phyloP scores from a whole-genome alignment of 2,113 vertebrate genomes.

The Lanius collurio region DNA sequence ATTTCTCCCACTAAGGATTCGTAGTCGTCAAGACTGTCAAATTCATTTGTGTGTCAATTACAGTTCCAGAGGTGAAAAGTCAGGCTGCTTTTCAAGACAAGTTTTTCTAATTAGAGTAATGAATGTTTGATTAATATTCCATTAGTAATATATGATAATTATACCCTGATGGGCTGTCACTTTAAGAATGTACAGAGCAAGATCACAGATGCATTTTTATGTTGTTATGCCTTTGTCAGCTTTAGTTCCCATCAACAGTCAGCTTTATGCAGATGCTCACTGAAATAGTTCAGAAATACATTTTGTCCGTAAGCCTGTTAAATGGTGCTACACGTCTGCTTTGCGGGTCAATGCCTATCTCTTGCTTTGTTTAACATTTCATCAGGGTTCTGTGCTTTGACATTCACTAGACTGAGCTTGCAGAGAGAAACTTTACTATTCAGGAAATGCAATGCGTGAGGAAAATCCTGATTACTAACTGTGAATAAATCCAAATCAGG shows the following conservation, averaged over 20 bases:
- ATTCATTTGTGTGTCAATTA: slow-evolving; percentile 8
- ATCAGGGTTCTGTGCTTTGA: background rate
- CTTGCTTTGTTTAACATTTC: slow-evolving; percentile 29
- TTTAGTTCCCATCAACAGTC: background rate
- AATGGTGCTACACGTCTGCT: background rate
- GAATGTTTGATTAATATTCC: slow-evolving; percentile 32
- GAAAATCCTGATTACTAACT: background rate
- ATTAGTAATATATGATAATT: slow-evolving; percentile 24
- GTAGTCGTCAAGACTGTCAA: background rate
- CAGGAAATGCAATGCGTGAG: background rate
- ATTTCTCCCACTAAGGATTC: background rate
- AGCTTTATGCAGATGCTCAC: background rate
- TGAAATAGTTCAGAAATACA: background rate
- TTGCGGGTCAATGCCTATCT: background rate
- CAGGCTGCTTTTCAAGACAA: background rate
- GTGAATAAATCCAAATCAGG: background rate
- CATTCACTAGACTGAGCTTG: background rate
- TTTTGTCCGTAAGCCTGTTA: background rate
- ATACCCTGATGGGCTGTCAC: background rate
- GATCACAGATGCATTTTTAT: background rate
- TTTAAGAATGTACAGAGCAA: background rate
- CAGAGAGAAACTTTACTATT: background rate
- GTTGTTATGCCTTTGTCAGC: background rate
- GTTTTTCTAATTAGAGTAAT: slow-evolving; percentile 28
- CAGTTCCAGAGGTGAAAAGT: slow-evolving; percentile 45